These are phyloP conservation scores for Sparidentex hasta DNA, from an alignment of 2,797 vertebrate species.

Conservation along the genomic window DNA sequence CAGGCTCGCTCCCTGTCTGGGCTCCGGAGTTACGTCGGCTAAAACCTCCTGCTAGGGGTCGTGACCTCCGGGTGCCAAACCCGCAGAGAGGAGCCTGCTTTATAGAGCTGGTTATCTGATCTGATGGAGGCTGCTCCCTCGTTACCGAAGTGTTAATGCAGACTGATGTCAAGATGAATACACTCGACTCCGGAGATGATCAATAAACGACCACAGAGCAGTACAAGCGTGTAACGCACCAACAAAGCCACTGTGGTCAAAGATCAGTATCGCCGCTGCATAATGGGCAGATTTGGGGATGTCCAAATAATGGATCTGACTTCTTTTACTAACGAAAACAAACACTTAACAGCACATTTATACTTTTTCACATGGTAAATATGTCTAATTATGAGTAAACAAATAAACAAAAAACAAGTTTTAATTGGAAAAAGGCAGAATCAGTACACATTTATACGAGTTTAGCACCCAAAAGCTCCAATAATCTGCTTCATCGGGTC, in stretches of 20 bases:
- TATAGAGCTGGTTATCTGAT: slow-evolving; percentile 84
- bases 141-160: slow-evolving; percentile 86
- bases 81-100: slow-evolving; percentile 80
- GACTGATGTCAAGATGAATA: slow-evolving; percentile 87
- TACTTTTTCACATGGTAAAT: not conserved
- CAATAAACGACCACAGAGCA: slow-evolving; percentile 79
- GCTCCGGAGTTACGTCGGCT: slow-evolving; percentile 59
- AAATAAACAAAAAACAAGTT: not conserved
- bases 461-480: not conserved
- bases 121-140: slow-evolving; percentile 82
- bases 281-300: slow-evolving; percentile 62
- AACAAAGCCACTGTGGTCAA: slow-evolving; percentile 74
- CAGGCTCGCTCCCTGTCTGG: slow-evolving; percentile 49
- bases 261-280: slow-evolving; percentile 71
- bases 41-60: slow-evolving; percentile 79
- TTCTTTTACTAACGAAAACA: slow-evolving; percentile 1
- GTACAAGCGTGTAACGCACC: slow-evolving; percentile 56
- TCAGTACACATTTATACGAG: not conserved
- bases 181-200: slow-evolving; percentile 80
- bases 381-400: not conserved
- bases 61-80: slow-evolving; percentile 84
- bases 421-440: not conserved
- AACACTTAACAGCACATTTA: not conserved
- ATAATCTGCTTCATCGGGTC: not conserved
- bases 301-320: slow-evolving; percentile 46